phyloP scores from a whole-genome alignment of 2,888 invertebrate genomes.

The Amphipoea oculea region DNA sequence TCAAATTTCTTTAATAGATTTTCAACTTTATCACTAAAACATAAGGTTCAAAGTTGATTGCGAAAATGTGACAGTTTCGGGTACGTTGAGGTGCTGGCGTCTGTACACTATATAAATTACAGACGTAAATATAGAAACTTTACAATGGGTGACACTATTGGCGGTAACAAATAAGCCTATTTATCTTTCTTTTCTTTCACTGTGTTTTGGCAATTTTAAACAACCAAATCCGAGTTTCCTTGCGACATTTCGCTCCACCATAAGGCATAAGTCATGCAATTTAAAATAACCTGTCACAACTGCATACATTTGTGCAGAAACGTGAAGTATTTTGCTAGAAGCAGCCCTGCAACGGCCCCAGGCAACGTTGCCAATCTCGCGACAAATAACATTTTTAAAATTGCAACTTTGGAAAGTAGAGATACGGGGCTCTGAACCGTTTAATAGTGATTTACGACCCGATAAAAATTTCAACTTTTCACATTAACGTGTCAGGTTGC shows the following conservation, averaged over 20 bases:
- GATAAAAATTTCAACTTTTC: conserved; percentile 68
- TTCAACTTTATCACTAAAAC: too few relatives aligned
- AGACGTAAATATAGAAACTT: too few relatives aligned
- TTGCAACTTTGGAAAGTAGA: conserved; percentile 69
- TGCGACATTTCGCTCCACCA: conserved; percentile 5
- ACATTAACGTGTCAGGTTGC: conserved; percentile 61
- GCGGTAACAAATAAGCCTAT: not conserved
- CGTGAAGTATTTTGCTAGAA: conserved; percentile 43
- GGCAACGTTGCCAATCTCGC: conserved; percentile 61
- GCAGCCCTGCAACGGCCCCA: conserved; percentile 47
- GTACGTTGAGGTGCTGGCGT: too few relatives aligned
- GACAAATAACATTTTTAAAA: conserved; percentile 72
- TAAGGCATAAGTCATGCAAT: conserved; percentile 35
- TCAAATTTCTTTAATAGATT: too few relatives aligned
- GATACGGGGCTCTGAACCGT: conserved; percentile 65
- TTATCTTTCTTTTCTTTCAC: not conserved
- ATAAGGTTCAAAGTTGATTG: too few relatives aligned
- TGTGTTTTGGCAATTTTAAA: not conserved
- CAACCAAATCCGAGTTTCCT: not conserved
- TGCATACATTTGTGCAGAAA: conserved; percentile 39
- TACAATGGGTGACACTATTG: too few relatives aligned
- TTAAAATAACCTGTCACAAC: conserved; percentile 52
- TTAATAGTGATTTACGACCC: conserved; percentile 68
- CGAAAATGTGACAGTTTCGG: too few relatives aligned
- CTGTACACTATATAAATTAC: too few relatives aligned